A percentile compares a stretch with the other conserved stretches of the same genome.
phyloP scores from a whole-genome alignment of 2,113 vertebrate species.

The Chaetura pelagica region DNA sequence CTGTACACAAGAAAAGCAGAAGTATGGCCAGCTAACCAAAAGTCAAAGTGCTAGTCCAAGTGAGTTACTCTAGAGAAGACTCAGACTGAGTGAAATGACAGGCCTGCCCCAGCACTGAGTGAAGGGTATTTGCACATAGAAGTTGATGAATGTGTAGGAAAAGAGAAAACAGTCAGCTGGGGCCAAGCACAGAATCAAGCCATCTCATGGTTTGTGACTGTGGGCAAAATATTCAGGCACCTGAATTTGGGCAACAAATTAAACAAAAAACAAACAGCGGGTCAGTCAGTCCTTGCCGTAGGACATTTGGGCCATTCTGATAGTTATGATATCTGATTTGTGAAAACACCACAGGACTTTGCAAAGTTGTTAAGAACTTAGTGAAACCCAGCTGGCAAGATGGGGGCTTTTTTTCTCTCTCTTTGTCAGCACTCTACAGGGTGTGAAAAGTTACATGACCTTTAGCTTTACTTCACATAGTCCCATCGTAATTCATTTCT shows the following conservation, averaged over 20 bases:
- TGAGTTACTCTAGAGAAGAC: background rate
- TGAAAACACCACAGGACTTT: background rate
- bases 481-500: background rate
- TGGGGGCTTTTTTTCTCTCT: background rate
- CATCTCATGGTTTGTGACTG: background rate
- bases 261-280: background rate
- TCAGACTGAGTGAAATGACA: background rate
- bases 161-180: background rate
- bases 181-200: background rate
- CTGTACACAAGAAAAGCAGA: background rate
- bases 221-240: background rate
- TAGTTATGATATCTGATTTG: background rate
- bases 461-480: background rate
- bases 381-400: background rate
- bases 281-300: background rate
- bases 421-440: background rate
- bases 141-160: background rate
- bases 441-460: background rate
- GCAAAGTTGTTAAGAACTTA: background rate
- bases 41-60: background rate
- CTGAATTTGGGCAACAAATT: background rate
- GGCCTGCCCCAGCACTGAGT: fast-evolving
- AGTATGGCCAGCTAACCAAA: background rate
- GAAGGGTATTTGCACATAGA: background rate
- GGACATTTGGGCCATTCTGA: background rate